Conservation (phyloP, 92 coral and sea anemone species). For the Paramuricea clavata region DNA sequence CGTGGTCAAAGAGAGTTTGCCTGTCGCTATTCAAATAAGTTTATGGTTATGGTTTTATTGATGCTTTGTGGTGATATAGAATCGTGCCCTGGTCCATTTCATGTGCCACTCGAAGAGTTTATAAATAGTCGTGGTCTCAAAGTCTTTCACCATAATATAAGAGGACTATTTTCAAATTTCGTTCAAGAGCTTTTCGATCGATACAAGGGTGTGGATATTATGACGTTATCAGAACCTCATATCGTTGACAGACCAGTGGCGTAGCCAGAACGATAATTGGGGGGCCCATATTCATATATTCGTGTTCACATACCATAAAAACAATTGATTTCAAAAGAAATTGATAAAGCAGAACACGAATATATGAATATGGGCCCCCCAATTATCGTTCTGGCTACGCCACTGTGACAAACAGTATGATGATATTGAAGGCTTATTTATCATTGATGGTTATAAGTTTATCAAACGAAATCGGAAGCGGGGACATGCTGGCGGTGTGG, state of each 20-base stretch:
- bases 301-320: too few relatives aligned
- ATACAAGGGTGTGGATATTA: background rate
- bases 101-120: background rate
- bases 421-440: background rate
- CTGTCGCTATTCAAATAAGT: background rate
- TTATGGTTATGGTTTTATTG: background rate
- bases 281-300: too few relatives aligned
- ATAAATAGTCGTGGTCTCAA: constrained; percentile 20
- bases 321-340: too few relatives aligned
- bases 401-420: too few relatives aligned
- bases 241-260: too few relatives aligned
- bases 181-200: constrained; percentile 19
- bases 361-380: too few relatives aligned
- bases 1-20: background rate
- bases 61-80: constrained; percentile 54
- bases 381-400: too few relatives aligned
- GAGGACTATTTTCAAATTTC: constrained; percentile 1
- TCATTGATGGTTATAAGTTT: background rate
- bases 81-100: constrained; percentile 41
- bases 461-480: too few relatives aligned
- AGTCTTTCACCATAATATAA: background rate
- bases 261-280: too few relatives aligned
- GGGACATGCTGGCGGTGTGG: too few relatives aligned
- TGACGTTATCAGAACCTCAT: constrained; percentile 15
- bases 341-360: too few relatives aligned